Percentiles rank a stretch among this genome's conserved stretches.
Conservation (phyloP, 2,113 vertebrate species). For the Anhinga rufa region DNA sequence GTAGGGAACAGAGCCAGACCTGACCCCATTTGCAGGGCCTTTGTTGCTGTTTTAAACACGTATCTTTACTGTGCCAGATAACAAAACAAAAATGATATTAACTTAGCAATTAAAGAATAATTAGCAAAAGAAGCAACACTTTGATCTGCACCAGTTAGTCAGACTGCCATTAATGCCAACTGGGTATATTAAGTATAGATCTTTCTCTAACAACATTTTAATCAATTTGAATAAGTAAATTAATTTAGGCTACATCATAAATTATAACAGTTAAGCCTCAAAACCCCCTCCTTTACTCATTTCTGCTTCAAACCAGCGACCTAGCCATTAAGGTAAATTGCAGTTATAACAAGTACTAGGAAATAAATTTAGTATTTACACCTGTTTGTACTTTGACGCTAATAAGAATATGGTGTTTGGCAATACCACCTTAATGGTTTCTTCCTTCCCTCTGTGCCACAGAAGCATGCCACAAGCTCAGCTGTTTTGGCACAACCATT, state of each 20-base stretch:
- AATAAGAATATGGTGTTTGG: neutral
- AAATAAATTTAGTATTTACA: neutral
- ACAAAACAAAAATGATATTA: neutral
- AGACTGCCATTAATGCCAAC: neutral
- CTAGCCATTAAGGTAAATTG: neutral
- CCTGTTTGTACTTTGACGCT: neutral
- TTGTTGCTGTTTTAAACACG: neutral
- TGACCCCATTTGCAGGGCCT: conserved; percentile 11
- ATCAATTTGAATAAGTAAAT: neutral
- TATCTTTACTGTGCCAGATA: neutral
- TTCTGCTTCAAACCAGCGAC: neutral
- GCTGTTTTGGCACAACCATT: neutral
- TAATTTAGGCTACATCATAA: neutral
- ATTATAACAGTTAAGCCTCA: neutral
- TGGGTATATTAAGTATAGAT: neutral
- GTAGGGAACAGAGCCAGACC: neutral
- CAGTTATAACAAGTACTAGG: neutral
- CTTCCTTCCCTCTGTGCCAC: neutral
- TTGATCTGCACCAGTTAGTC: neutral
- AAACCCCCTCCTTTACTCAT: neutral
- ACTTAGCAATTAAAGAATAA: neutral
- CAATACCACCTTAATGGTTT: neutral
- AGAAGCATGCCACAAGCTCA: neutral
- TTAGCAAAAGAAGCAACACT: neutral
- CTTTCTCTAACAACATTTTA: neutral